phyloP scores from a whole-genome alignment of 2,888 invertebrate genomes.

The Yponomeuta malinellus region DNA sequence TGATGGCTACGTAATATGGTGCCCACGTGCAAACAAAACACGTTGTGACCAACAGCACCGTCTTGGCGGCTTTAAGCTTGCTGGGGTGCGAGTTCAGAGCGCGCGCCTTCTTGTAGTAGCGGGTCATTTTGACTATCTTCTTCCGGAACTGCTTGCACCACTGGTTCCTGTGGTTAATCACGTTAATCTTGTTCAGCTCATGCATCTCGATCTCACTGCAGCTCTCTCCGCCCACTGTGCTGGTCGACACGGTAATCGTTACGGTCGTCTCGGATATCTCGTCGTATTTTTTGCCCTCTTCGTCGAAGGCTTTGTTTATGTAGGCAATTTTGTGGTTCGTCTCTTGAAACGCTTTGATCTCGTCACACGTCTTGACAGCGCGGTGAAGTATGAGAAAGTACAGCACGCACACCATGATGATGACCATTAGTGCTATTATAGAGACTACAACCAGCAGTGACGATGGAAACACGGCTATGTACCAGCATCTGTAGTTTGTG shows the following conservation, averaged over 20 bases:
- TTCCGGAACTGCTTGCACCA: conserved; percentile 22
- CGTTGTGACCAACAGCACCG: conserved; percentile 73
- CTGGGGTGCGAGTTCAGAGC: conserved; percentile 42
- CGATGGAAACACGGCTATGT: conserved; percentile 71
- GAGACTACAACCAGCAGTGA: conserved; percentile 66
- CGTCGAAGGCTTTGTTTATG: conserved; percentile 38
- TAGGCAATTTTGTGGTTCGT: conserved; percentile 29
- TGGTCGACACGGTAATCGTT: conserved; percentile 34
- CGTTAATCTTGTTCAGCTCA: conserved; percentile 26
- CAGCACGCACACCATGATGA: conserved; percentile 49
- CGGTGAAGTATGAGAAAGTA: conserved; percentile 73
- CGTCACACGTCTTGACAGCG: conserved; percentile 69
- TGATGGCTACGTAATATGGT: conserved; percentile 73
- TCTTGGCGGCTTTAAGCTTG: conserved; percentile 75
- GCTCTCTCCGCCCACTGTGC: conserved; percentile 25
- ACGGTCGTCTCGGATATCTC: conserved; percentile 29
- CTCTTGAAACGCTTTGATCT: conserved; percentile 53
- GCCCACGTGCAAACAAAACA: conserved; percentile 76
- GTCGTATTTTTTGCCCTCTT: conserved; percentile 31
- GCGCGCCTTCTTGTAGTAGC: conserved; percentile 28
- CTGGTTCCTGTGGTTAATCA: conserved; percentile 3
- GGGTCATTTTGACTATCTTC: conserved; percentile 28
- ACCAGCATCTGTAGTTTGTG: conserved; percentile 74
- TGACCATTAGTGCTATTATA: conserved; percentile 60
- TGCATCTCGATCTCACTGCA: conserved; percentile 25